Evolutionary conservation across 2,797 vertebrate genomes (phyloP).

Genomic region (Acipenser transmontanus): DNA sequence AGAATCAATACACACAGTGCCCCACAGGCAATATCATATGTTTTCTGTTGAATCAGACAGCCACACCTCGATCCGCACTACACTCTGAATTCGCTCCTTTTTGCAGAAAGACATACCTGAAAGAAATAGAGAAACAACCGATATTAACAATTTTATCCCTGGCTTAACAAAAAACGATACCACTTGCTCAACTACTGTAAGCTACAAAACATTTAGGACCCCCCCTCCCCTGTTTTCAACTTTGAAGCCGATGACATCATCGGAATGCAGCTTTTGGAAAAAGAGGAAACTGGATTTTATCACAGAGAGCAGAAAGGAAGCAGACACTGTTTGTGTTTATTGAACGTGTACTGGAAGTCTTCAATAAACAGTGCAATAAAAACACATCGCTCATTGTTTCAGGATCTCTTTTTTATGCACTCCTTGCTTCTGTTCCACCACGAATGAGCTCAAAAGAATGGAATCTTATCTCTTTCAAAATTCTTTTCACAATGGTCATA

Average conservation of each 20-base stretch:
- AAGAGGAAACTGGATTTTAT: slow-evolving; percentile 18
- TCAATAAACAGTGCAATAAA: slow-evolving; percentile 24
- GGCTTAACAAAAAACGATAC: too few species aligned
- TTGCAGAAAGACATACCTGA: too few species aligned
- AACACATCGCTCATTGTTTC: slow-evolving; percentile 25
- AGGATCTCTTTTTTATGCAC: slow-evolving; percentile 1
- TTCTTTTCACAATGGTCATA: slow-evolving; percentile 11
- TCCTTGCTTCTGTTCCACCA: slow-evolving; percentile 23
- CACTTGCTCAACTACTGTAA: too few species aligned
- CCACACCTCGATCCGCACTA: too few species aligned
- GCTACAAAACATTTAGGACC: too few species aligned
- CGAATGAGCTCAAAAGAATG: slow-evolving; percentile 52
- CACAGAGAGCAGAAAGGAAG: slow-evolving; percentile 22
- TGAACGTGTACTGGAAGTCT: slow-evolving; percentile 24
- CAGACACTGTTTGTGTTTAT: slow-evolving; percentile 15
- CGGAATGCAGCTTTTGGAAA: slow-evolving; percentile 33
- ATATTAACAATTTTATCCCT: too few species aligned
- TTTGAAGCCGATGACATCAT: slow-evolving; percentile 41
- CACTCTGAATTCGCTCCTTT: too few species aligned
- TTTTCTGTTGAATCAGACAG: too few species aligned
- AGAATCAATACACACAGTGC: too few species aligned
- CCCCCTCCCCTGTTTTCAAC: slow-evolving; percentile 32
- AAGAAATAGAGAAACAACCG: too few species aligned
- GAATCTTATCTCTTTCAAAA: slow-evolving; percentile 57
- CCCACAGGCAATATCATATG: too few species aligned